A percentile compares a stretch with the other conserved stretches of the same genome.
These are phyloP conservation scores for Diplodus puntazzo DNA, from an alignment of 2,797 vertebrate species.

Conservation along the genomic window DNA sequence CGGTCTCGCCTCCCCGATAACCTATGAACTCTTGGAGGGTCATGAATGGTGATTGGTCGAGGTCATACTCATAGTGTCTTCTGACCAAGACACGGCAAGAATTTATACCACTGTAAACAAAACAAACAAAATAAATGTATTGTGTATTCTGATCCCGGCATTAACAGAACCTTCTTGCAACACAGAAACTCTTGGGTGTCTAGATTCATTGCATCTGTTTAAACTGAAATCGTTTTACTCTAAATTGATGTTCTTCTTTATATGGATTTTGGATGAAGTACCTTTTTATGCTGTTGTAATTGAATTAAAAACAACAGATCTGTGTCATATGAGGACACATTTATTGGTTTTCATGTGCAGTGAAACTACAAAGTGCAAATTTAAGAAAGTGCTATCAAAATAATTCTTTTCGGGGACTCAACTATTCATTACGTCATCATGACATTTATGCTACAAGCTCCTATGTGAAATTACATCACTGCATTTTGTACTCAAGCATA, in stretches of 20 bases:
- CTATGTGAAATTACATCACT: conserved; percentile 44
- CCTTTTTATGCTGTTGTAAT: neutral
- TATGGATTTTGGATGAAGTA: neutral
- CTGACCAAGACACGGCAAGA: too few relatives aligned
- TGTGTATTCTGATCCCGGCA: too few relatives aligned
- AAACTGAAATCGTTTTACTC: neutral
- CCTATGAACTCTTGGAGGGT: too few relatives aligned
- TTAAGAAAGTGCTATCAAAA: conserved; percentile 8
- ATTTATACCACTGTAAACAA: too few relatives aligned
- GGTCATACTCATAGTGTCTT: too few relatives aligned
- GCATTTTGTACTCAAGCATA: conserved; percentile 2
- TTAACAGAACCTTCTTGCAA: neutral
- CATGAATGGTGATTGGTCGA: too few relatives aligned
- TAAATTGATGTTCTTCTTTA: conserved; percentile 11
- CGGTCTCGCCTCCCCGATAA: too few relatives aligned
- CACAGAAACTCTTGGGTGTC: neutral
- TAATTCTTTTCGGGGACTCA: neutral
- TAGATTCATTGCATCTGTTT: neutral
- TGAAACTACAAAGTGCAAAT: conserved; percentile 9
- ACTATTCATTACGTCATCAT: conserved; percentile 11
- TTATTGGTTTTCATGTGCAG: conserved; percentile 16
- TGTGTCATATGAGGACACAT: neutral
- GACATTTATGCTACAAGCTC: conserved; percentile 26
- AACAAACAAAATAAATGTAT: too few relatives aligned
- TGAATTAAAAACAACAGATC: conserved; percentile 12